A percentile compares a stretch with the other conserved stretches of the same genome.
phyloP scores from a whole-genome alignment of 2,888 invertebrate genomes.

The Polymixis lichenea region DNA sequence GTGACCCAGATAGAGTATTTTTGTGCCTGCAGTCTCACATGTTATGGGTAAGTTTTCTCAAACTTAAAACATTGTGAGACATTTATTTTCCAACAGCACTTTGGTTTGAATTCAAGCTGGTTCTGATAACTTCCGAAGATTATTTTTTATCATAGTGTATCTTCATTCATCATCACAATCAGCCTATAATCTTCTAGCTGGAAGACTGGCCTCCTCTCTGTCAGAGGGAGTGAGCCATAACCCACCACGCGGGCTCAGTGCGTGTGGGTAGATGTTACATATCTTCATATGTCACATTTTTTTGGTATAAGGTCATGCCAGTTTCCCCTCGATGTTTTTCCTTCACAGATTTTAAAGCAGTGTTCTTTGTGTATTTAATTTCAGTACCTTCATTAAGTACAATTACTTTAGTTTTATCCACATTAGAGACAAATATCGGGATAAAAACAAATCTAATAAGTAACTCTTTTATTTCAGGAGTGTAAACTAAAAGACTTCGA shows the following conservation, averaged over 20 bases:
- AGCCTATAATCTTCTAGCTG: too few relatives aligned
- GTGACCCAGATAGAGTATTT: slow-evolving; percentile 77
- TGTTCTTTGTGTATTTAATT: too few relatives aligned
- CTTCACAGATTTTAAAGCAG: too few relatives aligned
- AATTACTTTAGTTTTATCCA: not conserved
- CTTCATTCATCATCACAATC: too few relatives aligned
- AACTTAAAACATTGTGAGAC: not conserved
- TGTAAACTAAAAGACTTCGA: slow-evolving; percentile 77
- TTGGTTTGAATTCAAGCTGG: not conserved
- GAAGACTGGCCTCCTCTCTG: too few relatives aligned
- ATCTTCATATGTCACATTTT: too few relatives aligned
- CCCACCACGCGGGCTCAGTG: too few relatives aligned
- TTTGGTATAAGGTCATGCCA: too few relatives aligned
- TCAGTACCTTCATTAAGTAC: not conserved
- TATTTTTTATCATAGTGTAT: not conserved
- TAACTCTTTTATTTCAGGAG: slow-evolving; percentile 73
- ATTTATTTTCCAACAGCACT: not conserved
- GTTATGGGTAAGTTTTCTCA: slow-evolving; percentile 53
- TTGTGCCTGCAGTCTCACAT: slow-evolving; percentile 78
- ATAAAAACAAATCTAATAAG: not conserved
- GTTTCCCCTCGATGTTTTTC: too few relatives aligned
- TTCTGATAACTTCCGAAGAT: not conserved
- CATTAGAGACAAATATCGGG: not conserved
- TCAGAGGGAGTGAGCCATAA: too few relatives aligned
- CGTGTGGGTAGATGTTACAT: too few relatives aligned